Conservation (phyloP, 2,113 vertebrate species). For the Zosterops pallidus region DNA sequence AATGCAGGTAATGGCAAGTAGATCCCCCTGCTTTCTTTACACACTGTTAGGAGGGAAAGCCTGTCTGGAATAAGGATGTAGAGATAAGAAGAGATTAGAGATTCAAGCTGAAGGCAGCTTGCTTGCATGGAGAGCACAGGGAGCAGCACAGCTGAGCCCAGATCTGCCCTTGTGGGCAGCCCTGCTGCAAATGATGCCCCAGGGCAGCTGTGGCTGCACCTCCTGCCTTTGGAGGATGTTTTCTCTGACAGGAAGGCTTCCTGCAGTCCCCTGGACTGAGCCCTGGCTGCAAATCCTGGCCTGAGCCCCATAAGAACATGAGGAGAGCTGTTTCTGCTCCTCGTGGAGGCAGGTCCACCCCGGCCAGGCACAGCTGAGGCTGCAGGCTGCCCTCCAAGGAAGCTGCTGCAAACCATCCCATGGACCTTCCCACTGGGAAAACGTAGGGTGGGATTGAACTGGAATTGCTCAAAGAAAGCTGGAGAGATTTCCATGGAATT, state of each 20-base stretch:
- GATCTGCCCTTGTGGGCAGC: background rate
- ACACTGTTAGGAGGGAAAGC: conserved; percentile 8
- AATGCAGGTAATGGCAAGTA: conserved; percentile 6
- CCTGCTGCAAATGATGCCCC: background rate
- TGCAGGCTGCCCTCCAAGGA: background rate
- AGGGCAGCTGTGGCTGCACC: background rate
- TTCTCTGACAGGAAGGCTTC: background rate
- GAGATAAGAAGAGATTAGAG: conserved; percentile 45
- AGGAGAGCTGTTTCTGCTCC: background rate
- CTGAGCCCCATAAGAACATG: background rate
- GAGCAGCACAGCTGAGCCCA: background rate
- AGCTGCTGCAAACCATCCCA: background rate
- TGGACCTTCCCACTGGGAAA: background rate
- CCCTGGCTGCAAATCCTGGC: background rate
- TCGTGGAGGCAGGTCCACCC: background rate
- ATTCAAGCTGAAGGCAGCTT: background rate
- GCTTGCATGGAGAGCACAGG: background rate
- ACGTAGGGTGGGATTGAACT: background rate
- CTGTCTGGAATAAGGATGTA: conserved; percentile 47
- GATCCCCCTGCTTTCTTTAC: conserved; percentile 22
- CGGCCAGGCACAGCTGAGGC: background rate
- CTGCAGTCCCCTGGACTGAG: background rate
- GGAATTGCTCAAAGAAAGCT: background rate
- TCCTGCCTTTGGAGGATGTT: background rate
- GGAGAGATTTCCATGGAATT: background rate